Evolutionary conservation across 2,888 invertebrate species (phyloP), one percentile per base, ranked within the genome.

Genomic region (Patella pellucida): DNA sequence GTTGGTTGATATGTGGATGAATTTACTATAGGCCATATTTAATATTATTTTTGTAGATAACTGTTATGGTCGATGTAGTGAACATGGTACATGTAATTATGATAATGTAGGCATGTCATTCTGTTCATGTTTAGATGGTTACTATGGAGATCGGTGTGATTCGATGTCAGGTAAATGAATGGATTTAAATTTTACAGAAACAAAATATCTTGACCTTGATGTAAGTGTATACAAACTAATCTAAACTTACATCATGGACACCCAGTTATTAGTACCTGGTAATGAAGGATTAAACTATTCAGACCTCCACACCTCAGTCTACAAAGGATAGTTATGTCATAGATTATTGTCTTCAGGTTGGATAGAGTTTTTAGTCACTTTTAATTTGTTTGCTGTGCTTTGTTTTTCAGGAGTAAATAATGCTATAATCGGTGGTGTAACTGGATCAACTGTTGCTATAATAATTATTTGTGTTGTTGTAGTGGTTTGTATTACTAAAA

Each of bases 111-210:
- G 83, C 19, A 73, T 68, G 31, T 75, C 82, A 9, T 75, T 77
- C 11, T 84, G 84, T 77, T 67, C 68, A 16, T 84, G 84, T 78
- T 19, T 77, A 19, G 72, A 76, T 7, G 82, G 82, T 41, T 84
- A 81, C 69, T n/a, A 68, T n/a, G 84, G 84, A 7, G 23, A 72
- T 12, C 72, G 70, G 41, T 84, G 84, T 75, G 76, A 74, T 19
- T 52, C 71, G 31, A 67, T 31, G 62, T 73, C 69, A 9, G 62
- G 68, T 62, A 62, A 62, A 62, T 62, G 2, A 62, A 56, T 5
- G 1, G 54, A 54, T 54, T 54, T 54, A 41, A 1, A 41, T 41
- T 41, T 41, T 41, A 7, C 7, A 41, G 41, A 41, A 41, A 41
- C n/a, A n/a, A n/a, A 41, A 9, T 41, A 41, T 41, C 41, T 41